Percentiles rank a stretch among this genome's conserved stretches.
phyloP scores from a whole-genome alignment of 2,888 invertebrate species.

The Cephonodes hylas region DNA sequence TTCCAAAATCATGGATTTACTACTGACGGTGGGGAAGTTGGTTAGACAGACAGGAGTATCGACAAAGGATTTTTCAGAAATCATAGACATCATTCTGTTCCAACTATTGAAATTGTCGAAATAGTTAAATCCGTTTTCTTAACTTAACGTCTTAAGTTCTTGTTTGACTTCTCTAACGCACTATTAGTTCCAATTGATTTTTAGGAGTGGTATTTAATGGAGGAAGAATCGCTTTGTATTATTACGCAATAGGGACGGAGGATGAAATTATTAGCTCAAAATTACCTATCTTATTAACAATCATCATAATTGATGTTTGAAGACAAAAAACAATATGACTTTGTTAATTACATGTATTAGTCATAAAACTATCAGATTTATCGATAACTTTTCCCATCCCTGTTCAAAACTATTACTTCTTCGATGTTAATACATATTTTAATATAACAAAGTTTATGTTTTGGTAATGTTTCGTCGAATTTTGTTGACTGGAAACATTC shows the following conservation, averaged over 20 bases:
- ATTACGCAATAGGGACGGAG: too few species aligned
- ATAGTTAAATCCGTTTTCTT: too few species aligned
- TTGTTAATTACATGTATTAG: neutral
- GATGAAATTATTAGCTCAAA: too few species aligned
- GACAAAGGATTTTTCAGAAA: neutral
- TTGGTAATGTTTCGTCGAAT: neutral
- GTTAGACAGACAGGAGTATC: constrained; percentile 8
- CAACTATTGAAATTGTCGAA: too few species aligned
- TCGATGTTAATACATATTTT: neutral
- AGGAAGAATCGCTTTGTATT: too few species aligned
- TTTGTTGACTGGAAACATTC: neutral
- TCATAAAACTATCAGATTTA: neutral
- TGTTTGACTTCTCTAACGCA: too few species aligned
- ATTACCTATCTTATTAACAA: too few species aligned
- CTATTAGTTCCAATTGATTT: too few species aligned
- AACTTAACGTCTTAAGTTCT: too few species aligned
- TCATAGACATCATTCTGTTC: neutral
- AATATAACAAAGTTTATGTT: neutral
- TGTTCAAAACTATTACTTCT: neutral
- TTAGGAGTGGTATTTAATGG: too few species aligned
- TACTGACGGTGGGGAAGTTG: constrained; percentile 15
- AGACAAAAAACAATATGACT: too few species aligned
- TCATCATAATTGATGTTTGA: too few species aligned
- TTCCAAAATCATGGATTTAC: constrained; percentile 37
- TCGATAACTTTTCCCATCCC: neutral